Conservation (phyloP, 2,888 invertebrate species). For the Heteromurus nitidus region DNA sequence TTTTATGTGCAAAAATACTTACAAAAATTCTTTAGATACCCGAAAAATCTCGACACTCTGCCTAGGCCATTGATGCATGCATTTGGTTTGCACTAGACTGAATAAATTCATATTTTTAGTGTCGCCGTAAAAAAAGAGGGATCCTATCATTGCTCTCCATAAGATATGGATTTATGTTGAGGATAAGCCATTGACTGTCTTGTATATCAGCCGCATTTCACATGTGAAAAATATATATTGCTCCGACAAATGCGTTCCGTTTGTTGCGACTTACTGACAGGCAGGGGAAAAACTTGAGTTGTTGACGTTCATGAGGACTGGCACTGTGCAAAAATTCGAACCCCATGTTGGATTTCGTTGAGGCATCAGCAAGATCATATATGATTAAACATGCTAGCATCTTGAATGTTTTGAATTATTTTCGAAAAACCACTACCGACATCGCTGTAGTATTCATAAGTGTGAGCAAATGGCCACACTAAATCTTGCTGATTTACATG, state of each 20-base stretch:
- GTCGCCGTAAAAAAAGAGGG: neutral
- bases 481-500: neutral
- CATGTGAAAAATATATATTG: too few relatives aligned
- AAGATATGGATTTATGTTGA: too few relatives aligned
- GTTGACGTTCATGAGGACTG: slow-evolving; percentile 41
- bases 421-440: neutral
- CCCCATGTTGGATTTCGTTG: slow-evolving; percentile 28
- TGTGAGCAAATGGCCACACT: neutral
- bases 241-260: slow-evolving; percentile 6
- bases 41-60: too few relatives aligned
- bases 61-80: neutral
- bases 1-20: neutral
- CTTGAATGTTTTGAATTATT: slow-evolving; percentile 42
- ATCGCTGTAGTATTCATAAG: too few relatives aligned
- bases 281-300: neutral
- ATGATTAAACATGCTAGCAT: slow-evolving; percentile 19
- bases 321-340: neutral
- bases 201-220: too few relatives aligned
- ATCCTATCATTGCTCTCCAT: neutral
- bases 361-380: slow-evolving; percentile 29
- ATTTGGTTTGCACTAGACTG: neutral
- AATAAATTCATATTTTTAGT: neutral
- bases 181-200: too few relatives aligned
- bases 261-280: too few relatives aligned
- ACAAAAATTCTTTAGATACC: neutral